Conservation (phyloP, 2,888 invertebrate species). For the Sipha maydis region DNA sequence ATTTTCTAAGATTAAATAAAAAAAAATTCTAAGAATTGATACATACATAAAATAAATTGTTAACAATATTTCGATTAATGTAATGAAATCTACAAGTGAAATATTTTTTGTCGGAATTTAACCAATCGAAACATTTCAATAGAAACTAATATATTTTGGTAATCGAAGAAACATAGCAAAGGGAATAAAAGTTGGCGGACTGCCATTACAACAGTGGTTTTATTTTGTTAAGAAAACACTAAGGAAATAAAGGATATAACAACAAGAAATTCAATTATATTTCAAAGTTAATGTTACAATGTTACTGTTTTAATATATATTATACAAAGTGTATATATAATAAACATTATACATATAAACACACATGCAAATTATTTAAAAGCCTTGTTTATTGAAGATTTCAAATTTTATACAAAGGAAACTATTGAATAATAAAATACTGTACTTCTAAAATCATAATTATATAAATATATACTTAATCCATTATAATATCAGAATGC, state of each 20-base stretch:
- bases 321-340: too few species aligned
- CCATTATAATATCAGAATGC: too few species aligned
- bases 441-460: too few species aligned
- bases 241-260: not conserved
- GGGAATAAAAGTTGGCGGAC: conserved; percentile 5
- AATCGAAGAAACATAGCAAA: not conserved
- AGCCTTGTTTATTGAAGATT: too few species aligned
- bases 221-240: conserved; percentile 9
- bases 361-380: too few species aligned
- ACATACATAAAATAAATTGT: too few species aligned
- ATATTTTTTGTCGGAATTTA: not conserved
- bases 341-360: too few species aligned
- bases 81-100: not conserved
- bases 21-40: too few species aligned
- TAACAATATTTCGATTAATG: not conserved
- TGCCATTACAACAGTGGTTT: conserved; percentile 1
- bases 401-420: too few species aligned
- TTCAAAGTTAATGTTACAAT: conserved; percentile 7
- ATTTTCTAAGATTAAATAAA: too few species aligned
- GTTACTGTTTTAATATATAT: not conserved
- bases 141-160: not conserved
- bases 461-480: too few species aligned
- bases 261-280: conserved; percentile 32
- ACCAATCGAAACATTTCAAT: conserved; percentile 14
- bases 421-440: too few species aligned